Base-by-base conservation (phyloP, 2,888 invertebrate genomes). In the Oscheius sp. region DNA sequence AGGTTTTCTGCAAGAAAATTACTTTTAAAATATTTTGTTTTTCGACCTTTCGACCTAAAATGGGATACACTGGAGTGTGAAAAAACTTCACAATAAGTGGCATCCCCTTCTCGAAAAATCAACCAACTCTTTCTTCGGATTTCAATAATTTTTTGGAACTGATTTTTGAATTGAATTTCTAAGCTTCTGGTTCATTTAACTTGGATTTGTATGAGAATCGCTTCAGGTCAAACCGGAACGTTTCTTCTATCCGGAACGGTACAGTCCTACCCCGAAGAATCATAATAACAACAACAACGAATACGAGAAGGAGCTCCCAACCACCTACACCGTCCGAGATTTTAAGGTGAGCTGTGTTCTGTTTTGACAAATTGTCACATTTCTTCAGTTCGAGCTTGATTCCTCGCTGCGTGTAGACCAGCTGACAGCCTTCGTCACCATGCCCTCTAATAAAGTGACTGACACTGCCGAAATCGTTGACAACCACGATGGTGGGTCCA, bases 391-490 rank as follows among this genome's bases (percentile, higher is more conserved):
- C 61, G 61, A 61, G 45, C 15, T 45, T 27, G 61, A 45, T 20
- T 17, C 12, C n/a, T 27, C 61, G 10, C 61, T 61, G 1, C 17
- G 42, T n/a, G 27, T 31, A 27, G 25, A 42, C 27, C 27, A 61
- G 27, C 61, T 61, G 42, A 39, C 61, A 17, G 61, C 61, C 42
- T 42, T 61, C 25, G 75, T 80, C 46, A 68, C 57, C 20, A 80
- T 80, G 79, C 78, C 79, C 46, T 73, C 75, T 46, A 61, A 61
- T 17, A 71, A 71, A 29, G 67, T 73, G 52, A 74, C 42, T 6
- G 79, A 79, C 55, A 57, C 57, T 34, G 79, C 79, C 39, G 74
- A 79, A 68, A 78, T 79, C 48, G 65, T 79, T 65, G 79, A 79
- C 55, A 79, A 79, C 34, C 76, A 75, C 42, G 79, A 79, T 70